A percentile compares a stretch with the other conserved stretches of the same genome.
phyloP scores from a whole-genome alignment of 1,140 invertebrate genomes.

The Calycopis cecrops region DNA sequence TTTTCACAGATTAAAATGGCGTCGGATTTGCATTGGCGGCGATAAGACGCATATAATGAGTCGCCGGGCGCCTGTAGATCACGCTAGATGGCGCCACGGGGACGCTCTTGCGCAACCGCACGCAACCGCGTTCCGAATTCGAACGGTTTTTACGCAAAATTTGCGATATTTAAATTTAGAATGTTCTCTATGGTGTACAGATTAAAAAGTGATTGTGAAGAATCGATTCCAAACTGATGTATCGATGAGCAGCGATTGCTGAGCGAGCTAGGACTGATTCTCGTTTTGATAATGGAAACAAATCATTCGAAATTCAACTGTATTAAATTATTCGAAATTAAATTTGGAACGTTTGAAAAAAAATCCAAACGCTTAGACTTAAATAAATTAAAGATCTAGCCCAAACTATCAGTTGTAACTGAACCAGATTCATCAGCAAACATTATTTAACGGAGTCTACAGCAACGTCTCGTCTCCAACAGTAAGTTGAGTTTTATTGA shows the following conservation, averaged over 20 bases:
- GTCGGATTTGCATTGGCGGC: slow-evolving; percentile 59
- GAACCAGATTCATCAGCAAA: too few relatives aligned
- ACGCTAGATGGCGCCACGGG: slow-evolving; percentile 59
- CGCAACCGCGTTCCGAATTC: slow-evolving; percentile 29
- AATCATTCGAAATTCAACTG: not conserved
- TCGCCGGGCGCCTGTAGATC: slow-evolving; percentile 58
- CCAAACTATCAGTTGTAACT: not conserved
- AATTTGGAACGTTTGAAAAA: too few relatives aligned
- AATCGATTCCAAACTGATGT: too few relatives aligned
- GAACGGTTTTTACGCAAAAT: slow-evolving; percentile 28
- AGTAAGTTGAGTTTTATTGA: not conserved
- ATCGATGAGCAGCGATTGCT: too few relatives aligned
- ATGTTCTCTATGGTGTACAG: too few relatives aligned
- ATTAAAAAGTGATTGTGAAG: too few relatives aligned
- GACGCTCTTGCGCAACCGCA: slow-evolving; percentile 45
- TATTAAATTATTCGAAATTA: too few relatives aligned
- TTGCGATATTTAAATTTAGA: too few relatives aligned
- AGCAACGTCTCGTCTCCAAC: not conserved
- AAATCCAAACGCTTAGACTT: too few relatives aligned
- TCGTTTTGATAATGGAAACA: not conserved
- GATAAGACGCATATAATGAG: slow-evolving; percentile 46
- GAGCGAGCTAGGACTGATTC: too few relatives aligned
- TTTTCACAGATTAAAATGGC: slow-evolving; percentile 59
- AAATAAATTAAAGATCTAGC: not conserved
- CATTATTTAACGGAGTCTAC: not conserved